phyloP scores from a whole-genome alignment of 2,113 vertebrate genomes.

The Terrapene triunguis region DNA sequence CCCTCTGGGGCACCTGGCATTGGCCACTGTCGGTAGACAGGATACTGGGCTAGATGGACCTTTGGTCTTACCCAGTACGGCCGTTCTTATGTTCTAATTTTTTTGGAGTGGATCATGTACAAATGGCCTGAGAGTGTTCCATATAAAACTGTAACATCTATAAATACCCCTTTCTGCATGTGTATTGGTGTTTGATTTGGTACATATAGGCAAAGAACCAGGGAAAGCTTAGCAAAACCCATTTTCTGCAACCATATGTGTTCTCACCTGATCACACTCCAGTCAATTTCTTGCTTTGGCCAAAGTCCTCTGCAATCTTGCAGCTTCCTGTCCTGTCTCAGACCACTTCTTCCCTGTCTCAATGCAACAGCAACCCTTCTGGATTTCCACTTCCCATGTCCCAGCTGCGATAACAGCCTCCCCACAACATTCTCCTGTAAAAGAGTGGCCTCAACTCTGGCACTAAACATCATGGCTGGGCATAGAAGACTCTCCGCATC shows the following conservation, averaged over 20 bases:
- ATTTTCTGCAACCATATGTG: not conserved
- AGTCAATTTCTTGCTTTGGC: not conserved
- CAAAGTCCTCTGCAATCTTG: not conserved
- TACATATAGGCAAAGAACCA: not conserved
- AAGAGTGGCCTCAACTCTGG: not conserved
- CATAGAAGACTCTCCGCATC: not conserved
- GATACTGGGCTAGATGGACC: no score
- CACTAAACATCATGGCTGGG: not conserved
- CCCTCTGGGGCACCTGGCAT: no score
- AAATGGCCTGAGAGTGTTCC: not conserved
- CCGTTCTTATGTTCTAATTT: not conserved
- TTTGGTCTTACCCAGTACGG: no score
- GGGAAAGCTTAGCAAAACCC: not conserved
- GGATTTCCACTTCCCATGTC: not conserved
- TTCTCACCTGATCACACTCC: not conserved
- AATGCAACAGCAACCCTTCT: fast-evolving
- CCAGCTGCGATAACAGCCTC: fast-evolving
- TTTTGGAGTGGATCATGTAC: fast-evolving
- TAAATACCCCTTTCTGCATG: fast-evolving
- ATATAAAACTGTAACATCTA: not conserved
- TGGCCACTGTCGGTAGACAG: no score
- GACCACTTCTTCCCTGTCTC: not conserved
- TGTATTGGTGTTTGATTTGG: no score
- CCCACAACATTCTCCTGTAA: not conserved
- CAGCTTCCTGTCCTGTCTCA: not conserved